Percentiles rank a stretch among this genome's conserved stretches.
phyloP scores from a whole-genome alignment of 2,797 vertebrate genomes.

The Tapirus indicus region DNA sequence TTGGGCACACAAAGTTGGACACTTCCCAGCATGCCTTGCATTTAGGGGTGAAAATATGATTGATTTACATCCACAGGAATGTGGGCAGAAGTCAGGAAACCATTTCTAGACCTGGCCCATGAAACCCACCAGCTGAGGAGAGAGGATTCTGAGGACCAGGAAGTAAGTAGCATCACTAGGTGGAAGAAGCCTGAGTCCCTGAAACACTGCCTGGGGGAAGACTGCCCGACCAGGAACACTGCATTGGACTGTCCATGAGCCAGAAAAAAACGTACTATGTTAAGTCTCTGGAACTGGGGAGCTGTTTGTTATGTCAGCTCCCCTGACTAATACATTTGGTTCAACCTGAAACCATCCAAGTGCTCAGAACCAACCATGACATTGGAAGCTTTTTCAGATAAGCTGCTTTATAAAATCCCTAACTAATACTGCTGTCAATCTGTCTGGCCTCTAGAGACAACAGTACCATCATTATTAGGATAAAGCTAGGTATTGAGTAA shows the following conservation, averaged over 20 bases:
- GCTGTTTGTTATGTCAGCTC: neutral
- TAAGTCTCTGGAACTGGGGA: neutral
- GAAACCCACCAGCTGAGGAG: neutral
- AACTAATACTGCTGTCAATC: neutral
- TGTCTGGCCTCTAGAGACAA: neutral
- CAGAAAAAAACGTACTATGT: neutral
- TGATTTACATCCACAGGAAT: neutral
- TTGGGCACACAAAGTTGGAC: neutral
- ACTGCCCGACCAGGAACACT: neutral
- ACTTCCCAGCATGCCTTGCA: neutral
- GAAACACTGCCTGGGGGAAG: neutral
- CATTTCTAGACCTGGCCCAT: neutral
- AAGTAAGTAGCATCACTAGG: neutral
- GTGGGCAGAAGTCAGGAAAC: neutral
- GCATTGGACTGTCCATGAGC: neutral
- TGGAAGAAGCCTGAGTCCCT: neutral
- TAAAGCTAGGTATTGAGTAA: neutral
- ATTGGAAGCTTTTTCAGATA: neutral
- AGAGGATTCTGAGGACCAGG: neutral
- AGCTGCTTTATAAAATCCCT: neutral
- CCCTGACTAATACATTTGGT: neutral
- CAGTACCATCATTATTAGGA: neutral
- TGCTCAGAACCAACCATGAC: neutral
- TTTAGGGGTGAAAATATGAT: neutral
- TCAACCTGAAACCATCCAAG: neutral